Evolutionary conservation across 2,113 vertebrate species (phyloP).

Genomic region (Campylomormyrus numenius): DNA sequence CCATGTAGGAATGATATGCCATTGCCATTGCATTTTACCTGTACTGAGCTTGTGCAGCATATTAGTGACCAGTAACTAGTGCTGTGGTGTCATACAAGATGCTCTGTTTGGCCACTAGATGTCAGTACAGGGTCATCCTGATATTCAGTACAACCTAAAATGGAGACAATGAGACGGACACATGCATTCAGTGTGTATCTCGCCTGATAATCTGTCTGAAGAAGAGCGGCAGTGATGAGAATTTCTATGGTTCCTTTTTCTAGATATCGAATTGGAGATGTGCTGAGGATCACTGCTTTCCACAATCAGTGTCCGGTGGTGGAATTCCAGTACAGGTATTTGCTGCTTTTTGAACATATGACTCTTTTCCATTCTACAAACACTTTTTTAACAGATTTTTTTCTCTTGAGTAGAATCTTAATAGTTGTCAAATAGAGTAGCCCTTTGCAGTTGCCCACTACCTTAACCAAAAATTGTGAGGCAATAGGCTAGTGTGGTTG

Average conservation of each 20-base stretch:
- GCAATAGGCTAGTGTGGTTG: not conserved
- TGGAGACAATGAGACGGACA: not conserved
- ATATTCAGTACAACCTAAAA: not conserved
- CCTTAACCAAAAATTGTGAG: not conserved
- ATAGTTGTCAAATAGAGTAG: not conserved
- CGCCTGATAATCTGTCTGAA: not conserved
- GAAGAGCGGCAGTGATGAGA: not conserved
- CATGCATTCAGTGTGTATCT: not conserved
- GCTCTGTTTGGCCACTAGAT: slow-evolving; percentile 15
- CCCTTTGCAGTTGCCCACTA: not conserved
- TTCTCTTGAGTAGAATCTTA: not conserved
- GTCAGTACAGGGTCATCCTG: not conserved
- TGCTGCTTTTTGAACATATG: not conserved
- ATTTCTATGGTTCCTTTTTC: not conserved
- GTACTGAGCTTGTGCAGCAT: not conserved
- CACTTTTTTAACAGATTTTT: not conserved
- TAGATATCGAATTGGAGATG: slow-evolving; percentile 73
- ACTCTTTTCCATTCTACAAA: not conserved
- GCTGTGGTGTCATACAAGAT: not conserved
- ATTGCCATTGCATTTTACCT: not conserved
- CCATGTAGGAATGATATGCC: not conserved
- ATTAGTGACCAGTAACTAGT: not conserved
- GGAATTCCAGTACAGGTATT: slow-evolving; percentile 72
- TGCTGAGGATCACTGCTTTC: slow-evolving; percentile 71
- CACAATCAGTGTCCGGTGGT: slow-evolving; percentile 77